Evolutionary conservation across 2,113 vertebrate species (phyloP), one percentile per base, ranked within the genome.

Genomic region (Bufo bufo): DNA sequence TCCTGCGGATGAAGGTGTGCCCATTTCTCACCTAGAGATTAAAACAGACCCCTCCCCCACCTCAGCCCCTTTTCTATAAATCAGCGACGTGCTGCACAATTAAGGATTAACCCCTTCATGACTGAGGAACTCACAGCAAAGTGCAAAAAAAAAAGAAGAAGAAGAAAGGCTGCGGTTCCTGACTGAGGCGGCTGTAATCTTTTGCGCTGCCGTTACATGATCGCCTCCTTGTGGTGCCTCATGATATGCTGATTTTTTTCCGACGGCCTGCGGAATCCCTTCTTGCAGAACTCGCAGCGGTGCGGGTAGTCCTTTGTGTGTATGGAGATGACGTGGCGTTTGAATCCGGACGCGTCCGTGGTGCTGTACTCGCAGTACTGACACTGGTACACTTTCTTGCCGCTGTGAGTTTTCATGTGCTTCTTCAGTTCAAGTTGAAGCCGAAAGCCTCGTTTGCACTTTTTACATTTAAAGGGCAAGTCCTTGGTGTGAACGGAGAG

Each of bases 291-390:
- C 94, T 99, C 98, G 91, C 98, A 99, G 89, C 98, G 95, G 90
- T 99, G 98, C 11, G 98, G 98, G 85, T 99, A 99, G 97, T 99
- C 98, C 95, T 99, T 99, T 56, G 98, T 99, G 94, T 99, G 98
- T 92, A 99, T 99, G 50, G 97, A 99, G 93, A 99, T 99, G 89
- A 99, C 98, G 0, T 99, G 98, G n/a, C 98, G 97, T 89, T 99
- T 99, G 92, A 99, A 99, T 92, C 98, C 98, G 20, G 98, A 99
- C 72, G 98, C 98, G 92, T 99, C 98, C 88, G 98, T 98, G 91
- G 97, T 99, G 95, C 97, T 99, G 91, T 99, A 99, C 91, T 99
- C 98, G 93, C 98, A 99, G 93, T 98, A 99, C 95, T 99, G 97
- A 94, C 98, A 99, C 89, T 99, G 98, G 94, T 99, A 99, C 78